These are phyloP conservation scores for Apamea epomidion DNA, from an alignment of 2,888 invertebrate genomes.

Conservation along the genomic window DNA sequence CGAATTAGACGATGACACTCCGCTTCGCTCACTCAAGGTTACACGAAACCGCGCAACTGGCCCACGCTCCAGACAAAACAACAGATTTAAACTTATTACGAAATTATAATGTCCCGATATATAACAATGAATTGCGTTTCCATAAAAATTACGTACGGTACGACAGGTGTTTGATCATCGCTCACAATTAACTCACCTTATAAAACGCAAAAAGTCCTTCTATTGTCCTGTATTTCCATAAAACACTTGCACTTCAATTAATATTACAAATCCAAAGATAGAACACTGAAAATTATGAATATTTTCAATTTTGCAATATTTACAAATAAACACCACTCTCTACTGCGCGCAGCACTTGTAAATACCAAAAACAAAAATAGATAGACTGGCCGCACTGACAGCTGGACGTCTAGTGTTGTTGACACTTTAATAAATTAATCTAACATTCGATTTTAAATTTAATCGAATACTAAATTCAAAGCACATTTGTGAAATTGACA, in stretches of 20 bases:
- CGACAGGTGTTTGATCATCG: conserved; percentile 69
- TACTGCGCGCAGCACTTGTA: conserved; percentile 78
- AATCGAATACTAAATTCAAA: background rate
- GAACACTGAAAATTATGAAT: conserved; percentile 71
- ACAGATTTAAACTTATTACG: conserved; percentile 63
- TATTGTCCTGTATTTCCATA: conserved; percentile 73
- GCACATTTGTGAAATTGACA: background rate
- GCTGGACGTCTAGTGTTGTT: conserved; percentile 53
- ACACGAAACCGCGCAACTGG: conserved; percentile 73
- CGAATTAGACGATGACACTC: conserved; percentile 80
- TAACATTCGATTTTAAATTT: background rate
- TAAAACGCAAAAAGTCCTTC: conserved; percentile 68
- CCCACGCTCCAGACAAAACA: conserved; percentile 60
- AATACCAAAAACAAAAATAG: conserved; percentile 77
- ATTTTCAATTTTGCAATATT: conserved; percentile 85
- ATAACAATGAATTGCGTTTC: conserved; percentile 67
- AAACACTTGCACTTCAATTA: conserved; percentile 76
- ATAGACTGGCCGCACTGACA: conserved; percentile 63
- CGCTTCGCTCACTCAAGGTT: conserved; percentile 77
- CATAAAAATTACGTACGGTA: conserved; percentile 63
- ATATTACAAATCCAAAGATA: conserved; percentile 65
- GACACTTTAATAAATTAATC: background rate
- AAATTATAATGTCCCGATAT: conserved; percentile 63
- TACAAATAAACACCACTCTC: conserved; percentile 86
- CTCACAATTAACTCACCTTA: conserved; percentile 75